Evolutionary conservation across 2,113 vertebrate species (phyloP), one percentile per base, ranked within the genome.

Genomic region (Hiodon tergisus): DNA sequence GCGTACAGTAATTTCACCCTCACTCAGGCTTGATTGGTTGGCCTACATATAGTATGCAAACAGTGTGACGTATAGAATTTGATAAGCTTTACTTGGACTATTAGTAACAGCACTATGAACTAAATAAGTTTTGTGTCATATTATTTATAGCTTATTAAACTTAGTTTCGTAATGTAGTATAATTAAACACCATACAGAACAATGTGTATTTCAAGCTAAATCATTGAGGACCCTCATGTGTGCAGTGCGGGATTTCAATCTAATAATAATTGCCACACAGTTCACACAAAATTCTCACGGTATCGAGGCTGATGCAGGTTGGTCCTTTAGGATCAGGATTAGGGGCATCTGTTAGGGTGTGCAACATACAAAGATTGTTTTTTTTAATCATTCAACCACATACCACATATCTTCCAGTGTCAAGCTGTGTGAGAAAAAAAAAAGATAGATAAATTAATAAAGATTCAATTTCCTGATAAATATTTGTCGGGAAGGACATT

Each of bases 1-100:
- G 55, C 31, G 17, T 80, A 78, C 72, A 66, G 73, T 62, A 74
- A 83, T 83, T 82, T 81, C 78, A 78, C 68, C 80, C 76, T 79
- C 67, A 69, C 73, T 65, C 73, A 82, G 77, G 77, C 80, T 65
- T 31, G 52, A 78, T 57, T 67, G 78, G 74, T 65, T 69, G 73
- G 63, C 66, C 72, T 79, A 76, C 74, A 80, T 79, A 78, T 85
- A 77, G 83, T 83, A 80, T 59, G 48, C 1, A 54, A 58, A 58
- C 57, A 71, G 63, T 60, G 67, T 54, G 77, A 71, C 70, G 74
- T 48, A 3, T 8, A 2, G 11, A 59, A 66, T 17, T 53, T 74
- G 54, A 61, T 76, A 53, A 67, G 58, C 69, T 70, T 60, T 48
- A 61, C 16, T 58, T 59, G 71, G 78, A 78, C 78, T 80, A 75